Evolutionary conservation across 64 coral and sea anemone genomes (phyloP), one percentile per base, ranked within the genome.

Genomic region (Actinia tenebrosa): DNA sequence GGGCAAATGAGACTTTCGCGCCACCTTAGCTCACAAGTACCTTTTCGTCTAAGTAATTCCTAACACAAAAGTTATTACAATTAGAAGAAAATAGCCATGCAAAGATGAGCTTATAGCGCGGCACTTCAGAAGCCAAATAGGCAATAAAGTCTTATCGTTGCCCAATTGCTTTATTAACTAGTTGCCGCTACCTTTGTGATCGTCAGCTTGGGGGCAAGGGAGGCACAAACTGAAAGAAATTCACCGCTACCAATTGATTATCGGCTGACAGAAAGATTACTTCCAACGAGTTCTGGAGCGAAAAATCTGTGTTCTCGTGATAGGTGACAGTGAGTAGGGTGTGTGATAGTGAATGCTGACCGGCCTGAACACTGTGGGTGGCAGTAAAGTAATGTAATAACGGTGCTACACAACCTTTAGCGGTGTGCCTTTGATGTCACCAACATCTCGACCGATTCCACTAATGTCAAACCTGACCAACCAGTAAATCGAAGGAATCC

Each of bases 71-170:
- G 79, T 81, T 81, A 81, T 81, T 81, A 50, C 79, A 81, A 81
- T 81, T 81, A 81, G 50, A 81, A 53, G 44, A 50, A 81, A 81
- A 45, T 81, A 81, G 79, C 50, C 79, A 45, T 53, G 50, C 45
- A 37, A 81, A 81, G 79, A 81, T 81, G 79, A 81, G 79, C 79
- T 81, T 81, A 81, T 45, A 23, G 44, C 8, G 79, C 79, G 79
- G 79, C 79, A 53, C 79, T 81, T 81, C 50, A 81, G 79, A 81
- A 81, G 79, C 79, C 79, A 81, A 53, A 81, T 53, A 81, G 79
- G 79, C 79, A 81, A 81, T 81, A 81, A 81, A 53, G 44, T 45
- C 79, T 81, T 81, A 81, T 81, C 79, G 79, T 81, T 50, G 17
- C 22, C 46, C 79, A 52, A 81, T 81, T 81, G 44, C 79, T 53